Conservation (phyloP, 2,888 invertebrate species). For the Amphipyra tragopoginis region DNA sequence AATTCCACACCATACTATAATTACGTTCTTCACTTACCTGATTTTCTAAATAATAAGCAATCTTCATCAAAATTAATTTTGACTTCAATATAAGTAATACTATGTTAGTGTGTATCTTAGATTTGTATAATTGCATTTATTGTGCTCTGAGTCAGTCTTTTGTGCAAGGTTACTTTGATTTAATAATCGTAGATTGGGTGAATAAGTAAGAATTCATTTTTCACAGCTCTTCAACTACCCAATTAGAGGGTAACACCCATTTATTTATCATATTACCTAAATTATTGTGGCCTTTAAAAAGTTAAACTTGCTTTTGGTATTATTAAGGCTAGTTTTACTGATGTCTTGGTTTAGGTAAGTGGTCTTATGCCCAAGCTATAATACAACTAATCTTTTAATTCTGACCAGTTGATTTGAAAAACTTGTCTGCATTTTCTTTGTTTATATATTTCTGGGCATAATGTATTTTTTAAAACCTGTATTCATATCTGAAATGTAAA, state of each 20-base stretch:
- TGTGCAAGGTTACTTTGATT: conserved; percentile 51
- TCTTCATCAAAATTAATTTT: conserved; percentile 49
- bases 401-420: conserved; percentile 34
- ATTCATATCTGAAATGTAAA: conserved; percentile 70
- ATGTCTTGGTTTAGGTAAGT: conserved; percentile 76
- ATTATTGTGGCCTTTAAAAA: conserved; percentile 87
- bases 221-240: conserved; percentile 77
- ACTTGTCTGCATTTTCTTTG: conserved; percentile 54
- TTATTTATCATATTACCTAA: conserved; percentile 86
- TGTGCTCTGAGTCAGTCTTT: conserved; percentile 60
- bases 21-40: conserved; percentile 40
- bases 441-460: conserved; percentile 71
- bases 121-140: conserved; percentile 76
- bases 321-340: conserved; percentile 82
- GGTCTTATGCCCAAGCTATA: conserved; percentile 70
- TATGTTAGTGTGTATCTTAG: conserved; percentile 69
- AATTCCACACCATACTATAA: conserved; percentile 44
- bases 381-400: conserved; percentile 62
- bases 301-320: conserved; percentile 87
- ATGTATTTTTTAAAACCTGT: conserved; percentile 66
- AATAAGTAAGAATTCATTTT: conserved; percentile 76
- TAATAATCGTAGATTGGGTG: conserved; percentile 81
- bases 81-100: conserved; percentile 65
- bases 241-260: conserved; percentile 79
- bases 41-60: conserved; percentile 49